Base-by-base conservation (phyloP, 2,113 vertebrate genomes). In the Sminthopsis crassicaudata region DNA sequence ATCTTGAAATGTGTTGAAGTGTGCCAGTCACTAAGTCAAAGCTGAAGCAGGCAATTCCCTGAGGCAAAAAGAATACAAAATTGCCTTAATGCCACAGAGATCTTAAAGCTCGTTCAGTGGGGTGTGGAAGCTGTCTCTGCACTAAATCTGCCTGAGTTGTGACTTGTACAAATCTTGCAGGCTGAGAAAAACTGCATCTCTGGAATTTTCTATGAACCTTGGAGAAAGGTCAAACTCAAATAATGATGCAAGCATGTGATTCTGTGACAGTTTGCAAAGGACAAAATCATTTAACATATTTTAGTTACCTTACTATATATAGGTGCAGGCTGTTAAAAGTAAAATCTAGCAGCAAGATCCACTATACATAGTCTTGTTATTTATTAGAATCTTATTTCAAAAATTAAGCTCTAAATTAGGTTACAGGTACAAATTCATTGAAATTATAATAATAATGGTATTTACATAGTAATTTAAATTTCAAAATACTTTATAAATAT, bases 91-190 rank as follows among this genome's bases (percentile, higher is more conserved):
- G 93, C 8, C 95, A 88, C 96, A 92, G 98, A 96, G 96, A 67
- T 96, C 96, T 55, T 93, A 97, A 96, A 97, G 94, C 54, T 92
- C 95, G 97, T 96, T 96, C 97, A 98, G 50, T 22, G 96, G 97
- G 42, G 0, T 92, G 89, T 92, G 54, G 94, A 90, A 12, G 26
- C 91, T 96, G 95, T 97, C 92, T 88, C 93, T 92, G 60, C 27
- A 46, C 57, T 0, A 94, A 97, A 52, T 97, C 96, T 93, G 95
- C 88, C 97, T 98, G 96, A 42, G 89, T 97, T 98, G 98, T 97
- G 96, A 98, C 97, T 98, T 98, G 93, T 93, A 93, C 30, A 93
- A 22, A 30, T 97, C 95, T 96, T 96, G 91, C 95, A 98, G 97
- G 93, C 95, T 96, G 94, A 97, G 95, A 52, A 92, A 98, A 94